These are phyloP conservation scores for Helicoverpa zea DNA, from an alignment of 1,140 invertebrate species.

Conservation along the genomic window DNA sequence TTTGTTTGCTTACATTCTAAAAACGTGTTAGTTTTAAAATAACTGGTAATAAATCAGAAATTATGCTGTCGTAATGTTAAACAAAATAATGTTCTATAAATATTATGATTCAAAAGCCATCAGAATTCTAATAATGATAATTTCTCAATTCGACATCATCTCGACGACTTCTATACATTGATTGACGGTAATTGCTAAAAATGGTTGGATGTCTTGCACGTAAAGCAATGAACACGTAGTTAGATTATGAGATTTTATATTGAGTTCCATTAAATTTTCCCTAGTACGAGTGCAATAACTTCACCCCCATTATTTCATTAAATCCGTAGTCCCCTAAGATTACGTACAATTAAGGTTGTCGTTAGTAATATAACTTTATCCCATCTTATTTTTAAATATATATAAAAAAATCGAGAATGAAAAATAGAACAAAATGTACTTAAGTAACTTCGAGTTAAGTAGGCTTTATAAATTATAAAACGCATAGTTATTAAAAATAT, in stretches of 20 bases:
- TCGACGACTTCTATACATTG: slow-evolving; percentile 43
- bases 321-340: slow-evolving; percentile 64
- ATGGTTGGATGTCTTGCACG: slow-evolving; percentile 21
- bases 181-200: slow-evolving; percentile 2
- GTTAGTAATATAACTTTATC: slow-evolving; percentile 73
- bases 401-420: slow-evolving; percentile 69
- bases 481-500: slow-evolving; percentile 80
- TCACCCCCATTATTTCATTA: slow-evolving; percentile 59
- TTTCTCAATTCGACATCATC: background rate
- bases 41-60: background rate
- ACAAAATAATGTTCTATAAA: background rate
- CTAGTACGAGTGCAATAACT: slow-evolving; percentile 66
- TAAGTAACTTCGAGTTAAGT: slow-evolving; percentile 84
- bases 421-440: slow-evolving; percentile 85
- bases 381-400: slow-evolving; percentile 72
- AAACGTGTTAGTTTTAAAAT: slow-evolving; percentile 6
- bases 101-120: background rate
- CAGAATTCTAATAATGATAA: background rate
- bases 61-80: background rate
- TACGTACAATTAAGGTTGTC: slow-evolving; percentile 76
- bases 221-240: slow-evolving; percentile 34
- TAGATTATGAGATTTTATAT: slow-evolving; percentile 28
- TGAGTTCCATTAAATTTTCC: slow-evolving; percentile 29
- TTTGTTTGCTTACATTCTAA: slow-evolving; percentile 5
- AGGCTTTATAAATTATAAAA: slow-evolving; percentile 85